Percentiles rank a stretch among this genome's conserved stretches.
phyloP scores from a whole-genome alignment of 1,140 invertebrate genomes.

The Amphibalanus amphitrite region DNA sequence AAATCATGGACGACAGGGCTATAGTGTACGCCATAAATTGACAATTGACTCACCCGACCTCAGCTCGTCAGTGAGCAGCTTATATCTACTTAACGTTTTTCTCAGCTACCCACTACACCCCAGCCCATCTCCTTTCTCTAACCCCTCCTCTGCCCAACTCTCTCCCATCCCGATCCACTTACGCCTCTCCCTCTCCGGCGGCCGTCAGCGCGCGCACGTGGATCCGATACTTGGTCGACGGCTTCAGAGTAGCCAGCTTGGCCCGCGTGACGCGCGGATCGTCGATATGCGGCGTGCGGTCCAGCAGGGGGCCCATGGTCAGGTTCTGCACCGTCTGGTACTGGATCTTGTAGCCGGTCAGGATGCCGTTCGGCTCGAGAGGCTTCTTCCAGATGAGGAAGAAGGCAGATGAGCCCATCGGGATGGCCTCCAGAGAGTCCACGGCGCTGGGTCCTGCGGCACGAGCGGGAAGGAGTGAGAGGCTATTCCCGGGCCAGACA shows the following conservation, averaged over 20 bases:
- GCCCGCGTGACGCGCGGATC: conserved; percentile 49
- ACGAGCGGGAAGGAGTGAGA: no score
- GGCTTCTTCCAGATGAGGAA: conserved; percentile 81
- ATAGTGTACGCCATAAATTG: no score
- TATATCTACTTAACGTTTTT: no score
- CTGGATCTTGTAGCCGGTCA: conserved; percentile 83
- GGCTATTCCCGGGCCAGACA: no score
- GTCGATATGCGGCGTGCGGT: conserved; percentile 48
- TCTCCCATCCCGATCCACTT: not conserved
- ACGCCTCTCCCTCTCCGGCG: conserved; percentile 51
- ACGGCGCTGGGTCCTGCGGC: conserved; percentile 63
- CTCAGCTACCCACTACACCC: no score
- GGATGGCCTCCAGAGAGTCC: conserved; percentile 57
- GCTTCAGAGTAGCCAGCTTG: conserved; percentile 64
- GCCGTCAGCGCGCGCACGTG: conserved; percentile 59
- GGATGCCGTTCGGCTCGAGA: conserved; percentile 73
- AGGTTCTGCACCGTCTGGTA: conserved; percentile 64
- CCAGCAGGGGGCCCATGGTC: conserved; percentile 39
- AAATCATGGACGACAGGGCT: no score
- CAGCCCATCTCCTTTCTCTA: no score
- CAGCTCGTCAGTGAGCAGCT: no score
- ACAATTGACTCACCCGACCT: no score
- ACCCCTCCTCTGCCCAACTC: no score
- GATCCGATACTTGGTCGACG: conserved; percentile 76
- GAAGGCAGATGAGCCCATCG: conserved; percentile 73